Base-by-base conservation (phyloP, 2,113 vertebrate genomes). In the Gyps fulvus region DNA sequence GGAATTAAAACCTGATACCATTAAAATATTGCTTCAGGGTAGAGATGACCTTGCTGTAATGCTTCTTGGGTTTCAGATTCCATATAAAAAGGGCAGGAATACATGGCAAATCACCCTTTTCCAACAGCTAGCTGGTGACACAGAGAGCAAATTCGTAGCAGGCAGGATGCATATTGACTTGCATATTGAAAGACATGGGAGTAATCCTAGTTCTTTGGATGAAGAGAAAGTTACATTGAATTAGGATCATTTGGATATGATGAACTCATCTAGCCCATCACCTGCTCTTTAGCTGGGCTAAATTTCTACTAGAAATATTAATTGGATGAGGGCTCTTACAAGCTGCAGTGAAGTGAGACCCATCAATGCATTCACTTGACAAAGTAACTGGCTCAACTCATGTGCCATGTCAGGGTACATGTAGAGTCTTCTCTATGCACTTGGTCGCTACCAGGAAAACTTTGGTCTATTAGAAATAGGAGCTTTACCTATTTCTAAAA, bases 1-100 rank as follows among this genome's bases (percentile, higher is more conserved):
- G 74, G 93, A 93, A 96, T 88, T 94, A 90, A 95, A 97, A 96
- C 88, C 45, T 83, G 90, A 95, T 92, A 90, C 85, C 74, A 10
- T 92, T 90, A 77, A 59, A 96, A 95, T 90, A 92, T 74, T 96
- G 67, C 90, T 93, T 77, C 79, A 59, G 62, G 43, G 43, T 83
- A 83, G 74, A 95, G 93, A 92, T 78, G 87, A 70, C 59, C 71
- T 95, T 22, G 82, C 71, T 83, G 57, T 43, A 90, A 32, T 47
- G 47, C 54, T 91, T 73, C 25, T 85, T 71, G 49, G 34, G 58
- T 85, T 96, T 80, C 71, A 62, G 71, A 81, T 81, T 86, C 66
- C 54, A 14, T 62, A 25, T n/a, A 36, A 88, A 92, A 96, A 83
- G n/a, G 36, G 19, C 61, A 91, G 87, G n/a, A 90, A 83, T 49